A percentile compares a stretch with the other conserved stretches of the same genome.
phyloP scores from a whole-genome alignment of 2,888 invertebrate genomes.

The Cataglyphis altisquamis region DNA sequence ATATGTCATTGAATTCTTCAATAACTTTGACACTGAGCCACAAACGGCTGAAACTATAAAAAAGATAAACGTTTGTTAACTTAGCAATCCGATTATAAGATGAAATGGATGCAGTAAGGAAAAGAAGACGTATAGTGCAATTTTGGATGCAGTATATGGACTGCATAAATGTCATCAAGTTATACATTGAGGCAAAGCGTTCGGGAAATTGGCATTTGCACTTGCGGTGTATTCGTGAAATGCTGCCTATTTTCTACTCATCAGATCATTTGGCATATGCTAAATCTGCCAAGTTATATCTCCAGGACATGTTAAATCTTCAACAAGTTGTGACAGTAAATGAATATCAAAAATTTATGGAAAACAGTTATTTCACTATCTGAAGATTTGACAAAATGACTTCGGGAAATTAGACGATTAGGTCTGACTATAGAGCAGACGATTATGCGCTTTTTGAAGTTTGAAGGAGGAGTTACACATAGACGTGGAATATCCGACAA shows the following conservation, averaged over 20 bases:
- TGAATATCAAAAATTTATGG: not conserved
- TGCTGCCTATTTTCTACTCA: slow-evolving; percentile 7
- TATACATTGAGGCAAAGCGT: not conserved
- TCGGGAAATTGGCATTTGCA: slow-evolving; percentile 66
- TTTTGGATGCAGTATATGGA: slow-evolving; percentile 58
- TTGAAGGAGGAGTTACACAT: too few species aligned
- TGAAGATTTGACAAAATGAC: not conserved
- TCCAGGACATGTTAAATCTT: not conserved
- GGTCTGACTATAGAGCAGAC: slow-evolving; percentile 3
- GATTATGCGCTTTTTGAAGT: not conserved
- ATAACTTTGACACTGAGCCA: too few species aligned
- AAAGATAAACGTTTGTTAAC: not conserved
- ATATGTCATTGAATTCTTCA: not conserved
- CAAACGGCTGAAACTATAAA: too few species aligned
- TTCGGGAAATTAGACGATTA: not conserved
- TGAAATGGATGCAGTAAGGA: slow-evolving; percentile 1
- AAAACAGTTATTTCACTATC: not conserved
- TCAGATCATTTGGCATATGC: not conserved
- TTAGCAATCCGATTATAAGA: not conserved
- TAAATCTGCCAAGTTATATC: not conserved
- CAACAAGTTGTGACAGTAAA: not conserved
- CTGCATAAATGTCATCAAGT: slow-evolving; percentile 32
- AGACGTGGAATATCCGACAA: too few species aligned
- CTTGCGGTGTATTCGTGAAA: not conserved
- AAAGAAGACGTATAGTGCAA: slow-evolving; percentile 54